phyloP scores from a whole-genome alignment of 2,797 vertebrate species.

The Kryptolebias ocellatus region DNA sequence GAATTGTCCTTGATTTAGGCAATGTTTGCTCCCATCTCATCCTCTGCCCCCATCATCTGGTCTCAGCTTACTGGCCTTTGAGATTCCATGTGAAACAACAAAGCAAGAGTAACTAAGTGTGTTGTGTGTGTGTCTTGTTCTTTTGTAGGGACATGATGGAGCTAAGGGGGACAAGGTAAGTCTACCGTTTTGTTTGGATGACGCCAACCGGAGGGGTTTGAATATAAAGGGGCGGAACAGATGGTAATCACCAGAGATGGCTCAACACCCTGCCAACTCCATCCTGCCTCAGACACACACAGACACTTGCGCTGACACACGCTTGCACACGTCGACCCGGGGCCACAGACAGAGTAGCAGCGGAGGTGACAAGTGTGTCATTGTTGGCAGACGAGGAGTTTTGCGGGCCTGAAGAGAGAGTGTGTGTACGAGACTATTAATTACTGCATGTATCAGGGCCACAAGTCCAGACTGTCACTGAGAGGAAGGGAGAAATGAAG shows the following conservation, averaged over 20 bases:
- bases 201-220: constrained; percentile 70
- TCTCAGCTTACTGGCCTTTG: constrained; percentile 65
- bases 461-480: constrained; percentile 63
- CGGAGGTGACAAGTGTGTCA: constrained; percentile 72
- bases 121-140: constrained; percentile 60
- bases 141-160: constrained; percentile 88
- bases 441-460: constrained; percentile 72
- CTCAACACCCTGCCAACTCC: constrained; percentile 39
- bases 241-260: constrained; percentile 75
- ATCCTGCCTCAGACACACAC: constrained; percentile 4
- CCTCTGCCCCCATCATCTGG: constrained; percentile 72
- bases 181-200: constrained; percentile 78
- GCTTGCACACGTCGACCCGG: constrained; percentile 15
- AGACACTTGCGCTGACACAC: constrained; percentile 3
- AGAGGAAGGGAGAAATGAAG: constrained; percentile 46
- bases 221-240: constrained; percentile 69
- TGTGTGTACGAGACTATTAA: constrained; percentile 70
- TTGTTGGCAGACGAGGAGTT: constrained; percentile 67
- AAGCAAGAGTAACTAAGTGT: constrained; percentile 67
- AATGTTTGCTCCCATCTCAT: constrained; percentile 78
- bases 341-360: constrained; percentile 62
- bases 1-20: constrained; percentile 72
- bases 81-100: constrained; percentile 74
- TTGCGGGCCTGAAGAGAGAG: constrained; percentile 57
- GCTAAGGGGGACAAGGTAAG: constrained; percentile 92